These are phyloP conservation scores for Sterrhoptilus dennistouni DNA, from an alignment of 2,113 vertebrate genomes.

Conservation along the genomic window DNA sequence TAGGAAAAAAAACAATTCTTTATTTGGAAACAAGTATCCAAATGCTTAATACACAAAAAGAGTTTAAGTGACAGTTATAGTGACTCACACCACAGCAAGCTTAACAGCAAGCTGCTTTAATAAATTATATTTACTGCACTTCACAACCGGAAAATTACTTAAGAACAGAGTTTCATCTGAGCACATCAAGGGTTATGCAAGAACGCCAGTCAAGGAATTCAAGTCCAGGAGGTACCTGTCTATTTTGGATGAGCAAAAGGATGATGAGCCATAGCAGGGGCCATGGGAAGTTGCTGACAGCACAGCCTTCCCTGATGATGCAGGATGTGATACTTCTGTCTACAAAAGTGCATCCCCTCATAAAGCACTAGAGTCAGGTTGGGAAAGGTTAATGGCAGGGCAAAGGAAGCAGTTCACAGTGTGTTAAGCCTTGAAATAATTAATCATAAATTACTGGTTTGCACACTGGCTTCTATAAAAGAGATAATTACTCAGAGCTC, in stretches of 20 bases:
- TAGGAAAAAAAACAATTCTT: background rate
- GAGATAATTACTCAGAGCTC: background rate
- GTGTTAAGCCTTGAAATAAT: background rate
- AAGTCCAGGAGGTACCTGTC: background rate
- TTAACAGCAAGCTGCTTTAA: background rate
- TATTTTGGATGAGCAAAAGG: background rate
- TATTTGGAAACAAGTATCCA: background rate
- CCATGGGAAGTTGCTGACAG: background rate
- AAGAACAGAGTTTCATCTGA: background rate
- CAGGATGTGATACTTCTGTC: background rate
- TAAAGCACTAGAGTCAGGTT: background rate
- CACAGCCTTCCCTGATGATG: background rate
- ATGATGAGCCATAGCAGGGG: background rate
- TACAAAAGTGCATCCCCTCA: background rate
- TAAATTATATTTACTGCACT: background rate
- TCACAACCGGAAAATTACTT: background rate
- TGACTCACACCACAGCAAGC: background rate
- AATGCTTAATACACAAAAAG: background rate
- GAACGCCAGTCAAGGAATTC: background rate
- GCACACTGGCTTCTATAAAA: background rate
- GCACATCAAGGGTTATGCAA: background rate
- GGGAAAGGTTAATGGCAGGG: background rate
- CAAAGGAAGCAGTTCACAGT: background rate
- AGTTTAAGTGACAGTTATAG: background rate
- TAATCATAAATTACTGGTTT: background rate